phyloP scores from a whole-genome alignment of 2,888 invertebrate genomes.

The Dicyrtoma fusca region DNA sequence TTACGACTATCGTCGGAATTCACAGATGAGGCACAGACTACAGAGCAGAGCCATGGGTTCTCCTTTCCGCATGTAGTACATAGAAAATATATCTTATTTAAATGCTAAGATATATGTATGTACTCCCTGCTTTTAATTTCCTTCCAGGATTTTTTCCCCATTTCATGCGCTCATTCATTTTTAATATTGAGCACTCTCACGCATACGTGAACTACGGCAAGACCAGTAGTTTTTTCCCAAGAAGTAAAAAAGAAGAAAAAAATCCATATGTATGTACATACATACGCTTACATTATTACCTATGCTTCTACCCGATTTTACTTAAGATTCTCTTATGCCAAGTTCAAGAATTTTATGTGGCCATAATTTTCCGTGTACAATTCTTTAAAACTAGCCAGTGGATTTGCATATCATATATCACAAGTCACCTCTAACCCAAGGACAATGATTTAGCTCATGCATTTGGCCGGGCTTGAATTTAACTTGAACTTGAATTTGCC shows the following conservation, averaged over 20 bases:
- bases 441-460: constrained; percentile 1
- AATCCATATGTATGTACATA: no score
- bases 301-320: no score
- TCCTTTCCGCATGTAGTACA: background rate
- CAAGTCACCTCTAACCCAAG: constrained; percentile 4
- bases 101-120: background rate
- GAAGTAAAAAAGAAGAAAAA: no score
- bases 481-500: no score
- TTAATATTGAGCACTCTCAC: no score
- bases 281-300: no score
- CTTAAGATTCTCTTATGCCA: background rate
- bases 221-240: no score
- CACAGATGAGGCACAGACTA: background rate
- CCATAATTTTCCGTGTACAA: background rate
- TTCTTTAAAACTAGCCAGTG: background rate
- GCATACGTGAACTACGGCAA: no score
- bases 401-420: background rate
- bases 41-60: background rate
- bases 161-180: background rate
- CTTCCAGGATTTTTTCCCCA: background rate
- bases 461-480: background rate
- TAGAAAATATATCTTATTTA: background rate
- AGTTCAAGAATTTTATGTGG: background rate
- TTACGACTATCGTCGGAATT: constrained; percentile 8
- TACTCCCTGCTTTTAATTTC: constrained; percentile 3